These are phyloP conservation scores for Lemur catta DNA, from an alignment of 2,797 vertebrate species.

Conservation along the genomic window DNA sequence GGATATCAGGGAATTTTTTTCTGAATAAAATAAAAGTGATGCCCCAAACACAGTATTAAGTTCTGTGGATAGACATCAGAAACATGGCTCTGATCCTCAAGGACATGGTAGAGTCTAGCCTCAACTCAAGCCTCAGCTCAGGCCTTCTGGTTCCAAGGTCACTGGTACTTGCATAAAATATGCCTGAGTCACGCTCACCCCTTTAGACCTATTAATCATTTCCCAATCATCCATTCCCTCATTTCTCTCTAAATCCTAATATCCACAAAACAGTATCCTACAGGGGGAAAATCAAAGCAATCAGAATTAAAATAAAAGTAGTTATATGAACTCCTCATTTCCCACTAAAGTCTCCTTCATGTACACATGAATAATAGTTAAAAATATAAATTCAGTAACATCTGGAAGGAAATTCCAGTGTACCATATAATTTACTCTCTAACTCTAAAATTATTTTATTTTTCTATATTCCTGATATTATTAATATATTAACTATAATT, in stretches of 20 bases:
- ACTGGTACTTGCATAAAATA: neutral
- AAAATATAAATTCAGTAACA: slow-evolving; percentile 6
- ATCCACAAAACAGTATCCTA: neutral
- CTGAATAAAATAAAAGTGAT: neutral
- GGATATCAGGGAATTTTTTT: neutral
- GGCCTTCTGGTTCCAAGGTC: neutral
- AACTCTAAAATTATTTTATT: slow-evolving; percentile 23
- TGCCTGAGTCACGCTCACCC: neutral
- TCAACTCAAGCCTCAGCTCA: neutral
- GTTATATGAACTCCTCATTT: neutral
- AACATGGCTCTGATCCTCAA: neutral
- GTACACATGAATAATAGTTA: neutral
- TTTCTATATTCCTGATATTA: slow-evolving; percentile 46
- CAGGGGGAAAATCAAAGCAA: neutral
- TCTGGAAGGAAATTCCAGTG: slow-evolving; percentile 39
- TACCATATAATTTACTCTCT: slow-evolving; percentile 19
- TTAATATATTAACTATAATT: slow-evolving; percentile 62
- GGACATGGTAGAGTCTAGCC: neutral
- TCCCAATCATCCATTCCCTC: neutral
- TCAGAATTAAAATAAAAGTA: slow-evolving; percentile 15
- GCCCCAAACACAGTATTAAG: neutral
- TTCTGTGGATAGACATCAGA: neutral
- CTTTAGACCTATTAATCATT: neutral
- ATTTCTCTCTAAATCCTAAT: neutral
- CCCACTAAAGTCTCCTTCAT: neutral